Base-by-base conservation (phyloP, 2,888 invertebrate species). In the Linnaemya tessellans region DNA sequence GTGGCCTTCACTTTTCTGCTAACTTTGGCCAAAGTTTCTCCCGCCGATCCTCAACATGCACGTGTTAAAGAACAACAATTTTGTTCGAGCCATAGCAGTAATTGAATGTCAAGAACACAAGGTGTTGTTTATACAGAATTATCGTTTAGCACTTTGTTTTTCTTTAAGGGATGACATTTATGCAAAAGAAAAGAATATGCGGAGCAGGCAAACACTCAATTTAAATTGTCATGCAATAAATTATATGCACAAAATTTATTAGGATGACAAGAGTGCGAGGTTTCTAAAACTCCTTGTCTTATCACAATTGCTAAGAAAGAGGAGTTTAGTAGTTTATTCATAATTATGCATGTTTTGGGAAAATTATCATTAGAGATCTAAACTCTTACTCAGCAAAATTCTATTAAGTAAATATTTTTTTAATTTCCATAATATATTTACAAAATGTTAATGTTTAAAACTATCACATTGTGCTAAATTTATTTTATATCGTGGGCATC, bases 111-210 rank as follows among this genome's bases (percentile, higher is more conserved):
- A 73, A 73, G 71, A 60, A 60, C 20, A 3, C 22, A 10, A 0
- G n/a, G 38, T 9, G 0, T 8, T 68, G 73, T 60, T 73, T 46
- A 5, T 46, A 15, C 0, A 10, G 60, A 22, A 62, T 73, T 60
- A 22, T 49, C 30, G 15, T 49, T 18, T 46, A 35, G 18, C 35
- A 49, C 46, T 60, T 60, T 73, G 35, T 73, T 46, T 41, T 35
- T 46, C 30, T 49, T 46, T 49, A 20, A n/a, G 46, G 35, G 60
- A 73, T 73, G 73, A 62, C 60, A 62, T 38, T 73, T 62, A n/a
- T 49, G 18, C 35, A 51, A 30, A 49, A 49, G 35, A 51, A 30
- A 49, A 49, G 35, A 38, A 8, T 10, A 5, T 4, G 8, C 60
- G 20, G 46, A 60, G 35, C 10, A 9, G 46, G 15, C 10, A 30